Base-by-base conservation (phyloP, 2,888 invertebrate species). In the Ennomos erosarius region DNA sequence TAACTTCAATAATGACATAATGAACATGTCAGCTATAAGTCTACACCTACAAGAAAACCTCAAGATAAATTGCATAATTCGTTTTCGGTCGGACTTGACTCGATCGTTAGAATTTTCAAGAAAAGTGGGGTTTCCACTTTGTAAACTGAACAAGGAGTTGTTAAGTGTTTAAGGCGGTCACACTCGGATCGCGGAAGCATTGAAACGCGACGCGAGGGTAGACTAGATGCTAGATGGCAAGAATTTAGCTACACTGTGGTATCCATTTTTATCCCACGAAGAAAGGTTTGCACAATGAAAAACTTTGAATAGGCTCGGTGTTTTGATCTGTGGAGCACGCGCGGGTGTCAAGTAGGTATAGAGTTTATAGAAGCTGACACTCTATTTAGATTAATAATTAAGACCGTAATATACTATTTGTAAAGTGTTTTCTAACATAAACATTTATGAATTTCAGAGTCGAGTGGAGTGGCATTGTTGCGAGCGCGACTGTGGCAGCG, bases 381-480 rank as follows among this genome's bases (percentile, higher is more conserved):
- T 0, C 26, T 3, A 26, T 26, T 26, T 26, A 3, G 0, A 26
- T 26, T 26, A 26, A n/a, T n/a, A n/a, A n/a, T n/a, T n/a, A n/a
- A n/a, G n/a, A n/a, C n/a, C n/a, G n/a, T n/a, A n/a, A n/a, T 4
- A 3, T 26, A 1, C 4, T 4, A 6, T 26, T 26, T 26, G 26
- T 26, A 6, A 26, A 26, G 26, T 16, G 16, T 26, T 26, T 6
- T 26, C 42, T 73, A 70, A 74, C 67, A 26, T 47, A 57, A 63
- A 68, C 55, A 50, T 63, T 69, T 75, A 69, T 84, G 70, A 62
- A 56, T 85, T 85, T 75, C 85, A 86, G 85, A 84, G 71, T 62
- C 68, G 55, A 50, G 65, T 68, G 68, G 53, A 65, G 48, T 45
- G 49, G 53, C 74, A 70, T 69, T 74, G 75, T 73, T 62, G 73